Conservation (phyloP, 2,888 invertebrate species). For the Gasteruption jaculator region DNA sequence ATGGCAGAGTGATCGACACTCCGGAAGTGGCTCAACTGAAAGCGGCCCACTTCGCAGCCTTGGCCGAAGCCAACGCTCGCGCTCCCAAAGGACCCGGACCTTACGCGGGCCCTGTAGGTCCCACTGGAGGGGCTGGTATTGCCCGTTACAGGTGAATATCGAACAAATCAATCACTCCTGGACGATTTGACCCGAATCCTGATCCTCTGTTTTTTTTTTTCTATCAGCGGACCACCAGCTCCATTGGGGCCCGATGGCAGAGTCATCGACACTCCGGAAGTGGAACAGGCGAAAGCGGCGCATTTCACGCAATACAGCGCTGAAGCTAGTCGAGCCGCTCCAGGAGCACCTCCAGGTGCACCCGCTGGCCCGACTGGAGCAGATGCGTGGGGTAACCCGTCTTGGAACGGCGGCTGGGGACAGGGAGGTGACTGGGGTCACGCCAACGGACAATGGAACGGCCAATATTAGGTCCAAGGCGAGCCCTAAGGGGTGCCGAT, state of each 20-base stretch:
- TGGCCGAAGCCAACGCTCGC: slow-evolving; percentile 47
- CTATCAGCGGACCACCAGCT: slow-evolving; percentile 45
- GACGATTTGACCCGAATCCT: neutral
- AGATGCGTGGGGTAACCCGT: slow-evolving; percentile 24
- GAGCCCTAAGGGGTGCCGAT: slow-evolving; percentile 3
- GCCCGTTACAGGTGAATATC: slow-evolving; percentile 35
- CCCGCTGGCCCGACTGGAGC: slow-evolving; percentile 33
- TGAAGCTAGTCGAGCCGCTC: slow-evolving; percentile 33
- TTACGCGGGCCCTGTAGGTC: slow-evolving; percentile 24
- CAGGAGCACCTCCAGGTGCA: slow-evolving; percentile 23
- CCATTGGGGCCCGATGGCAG: slow-evolving; percentile 47
- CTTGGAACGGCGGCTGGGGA: slow-evolving; percentile 29
- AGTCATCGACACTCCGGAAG: slow-evolving; percentile 49
- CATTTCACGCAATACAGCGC: slow-evolving; percentile 47
- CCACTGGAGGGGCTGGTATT: slow-evolving; percentile 29
- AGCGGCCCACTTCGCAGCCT: slow-evolving; percentile 39
- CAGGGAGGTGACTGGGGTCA: slow-evolving; percentile 23
- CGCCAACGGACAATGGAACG: slow-evolving; percentile 21
- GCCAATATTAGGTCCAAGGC: neutral
- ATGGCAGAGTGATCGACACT: slow-evolving; percentile 44
- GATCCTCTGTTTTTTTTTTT: neutral
- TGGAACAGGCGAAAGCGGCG: slow-evolving; percentile 46
- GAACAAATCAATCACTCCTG: neutral
- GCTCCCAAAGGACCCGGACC: slow-evolving; percentile 35
- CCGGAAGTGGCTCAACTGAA: slow-evolving; percentile 47